Evolutionary conservation across 2,797 vertebrate genomes (phyloP).

Genomic region (Microhierax caerulescens): DNA sequence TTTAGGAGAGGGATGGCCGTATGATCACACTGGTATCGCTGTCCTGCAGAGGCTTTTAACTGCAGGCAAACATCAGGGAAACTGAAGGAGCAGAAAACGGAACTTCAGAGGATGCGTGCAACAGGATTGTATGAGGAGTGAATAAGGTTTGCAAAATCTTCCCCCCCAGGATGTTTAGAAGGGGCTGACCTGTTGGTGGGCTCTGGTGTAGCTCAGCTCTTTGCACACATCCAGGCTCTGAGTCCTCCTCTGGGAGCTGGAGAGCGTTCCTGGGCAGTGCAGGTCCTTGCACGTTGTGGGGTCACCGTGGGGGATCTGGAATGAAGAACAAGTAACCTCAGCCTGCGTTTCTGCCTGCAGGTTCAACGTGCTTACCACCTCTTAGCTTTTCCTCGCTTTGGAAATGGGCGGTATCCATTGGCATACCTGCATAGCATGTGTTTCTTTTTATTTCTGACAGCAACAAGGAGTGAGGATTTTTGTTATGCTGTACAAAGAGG

Average conservation of each 20-base stretch:
- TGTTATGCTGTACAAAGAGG: constrained; percentile 96
- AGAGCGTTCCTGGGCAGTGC: neutral
- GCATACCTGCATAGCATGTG: neutral
- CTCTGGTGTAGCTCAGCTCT: neutral
- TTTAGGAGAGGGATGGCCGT: neutral
- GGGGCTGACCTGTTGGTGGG: neutral
- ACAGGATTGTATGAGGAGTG: neutral
- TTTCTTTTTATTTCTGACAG: constrained; percentile 70
- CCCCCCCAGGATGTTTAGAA: neutral
- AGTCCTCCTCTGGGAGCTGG: neutral
- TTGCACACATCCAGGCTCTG: neutral
- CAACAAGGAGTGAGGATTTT: constrained; percentile 93
- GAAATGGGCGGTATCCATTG: neutral
- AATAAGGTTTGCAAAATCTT: neutral
- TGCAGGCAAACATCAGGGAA: neutral
- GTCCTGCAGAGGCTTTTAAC: neutral
- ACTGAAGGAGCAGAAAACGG: neutral
- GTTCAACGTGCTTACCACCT: neutral
- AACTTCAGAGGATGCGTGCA: neutral
- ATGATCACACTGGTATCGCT: neutral
- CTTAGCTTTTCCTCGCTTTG: neutral
- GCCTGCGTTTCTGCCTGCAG: neutral
- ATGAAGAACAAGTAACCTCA: neutral
- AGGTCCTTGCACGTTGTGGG: neutral
- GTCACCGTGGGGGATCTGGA: neutral